Percentiles rank a stretch among this genome's conserved stretches.
phyloP scores from a whole-genome alignment of 2,797 vertebrate species.

The Macropodus opercularis region DNA sequence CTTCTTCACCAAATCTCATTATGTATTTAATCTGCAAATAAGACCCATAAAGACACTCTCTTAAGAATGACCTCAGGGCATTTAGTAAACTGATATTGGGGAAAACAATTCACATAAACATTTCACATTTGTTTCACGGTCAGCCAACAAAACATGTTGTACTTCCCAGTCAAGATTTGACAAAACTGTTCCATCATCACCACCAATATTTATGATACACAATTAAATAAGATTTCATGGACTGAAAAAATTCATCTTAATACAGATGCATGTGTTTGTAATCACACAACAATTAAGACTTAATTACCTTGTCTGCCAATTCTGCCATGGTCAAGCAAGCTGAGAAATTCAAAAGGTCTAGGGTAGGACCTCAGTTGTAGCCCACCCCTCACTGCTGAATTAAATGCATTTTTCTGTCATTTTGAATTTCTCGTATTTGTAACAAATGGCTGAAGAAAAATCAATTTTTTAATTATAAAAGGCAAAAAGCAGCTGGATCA shows the following conservation, averaged over 20 bases:
- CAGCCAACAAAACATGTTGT: slow-evolving; percentile 29
- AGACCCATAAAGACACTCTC: slow-evolving; percentile 5
- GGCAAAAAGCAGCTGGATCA: slow-evolving; percentile 39
- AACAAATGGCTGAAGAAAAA: slow-evolving; percentile 21
- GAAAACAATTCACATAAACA: slow-evolving; percentile 31
- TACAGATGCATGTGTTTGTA: slow-evolving; percentile 32
- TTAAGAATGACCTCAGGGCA: not conserved
- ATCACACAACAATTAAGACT: slow-evolving; percentile 51
- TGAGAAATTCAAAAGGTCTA: not conserved
- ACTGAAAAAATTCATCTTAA: slow-evolving; percentile 35
- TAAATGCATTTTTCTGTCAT: slow-evolving; percentile 5
- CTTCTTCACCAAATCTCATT: not conserved
- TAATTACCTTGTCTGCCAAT: not conserved
- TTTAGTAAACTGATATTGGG: slow-evolving; percentile 8
- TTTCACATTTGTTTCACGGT: slow-evolving; percentile 44
- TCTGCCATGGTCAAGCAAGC: slow-evolving; percentile 9
- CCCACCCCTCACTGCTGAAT: slow-evolving; percentile 1
- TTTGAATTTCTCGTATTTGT: not conserved
- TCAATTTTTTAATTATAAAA: slow-evolving; percentile 18
- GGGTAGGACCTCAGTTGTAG: not conserved
- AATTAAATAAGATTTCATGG: slow-evolving; percentile 36
- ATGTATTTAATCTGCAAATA: slow-evolving; percentile 15
- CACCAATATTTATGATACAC: slow-evolving; percentile 19
- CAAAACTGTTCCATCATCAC: slow-evolving; percentile 3
- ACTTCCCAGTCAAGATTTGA: slow-evolving; percentile 16